Conservation (phyloP, 30 jellyfish, hydroid and myxozoan genomes). For the Clytia hemisphaerica region DNA sequence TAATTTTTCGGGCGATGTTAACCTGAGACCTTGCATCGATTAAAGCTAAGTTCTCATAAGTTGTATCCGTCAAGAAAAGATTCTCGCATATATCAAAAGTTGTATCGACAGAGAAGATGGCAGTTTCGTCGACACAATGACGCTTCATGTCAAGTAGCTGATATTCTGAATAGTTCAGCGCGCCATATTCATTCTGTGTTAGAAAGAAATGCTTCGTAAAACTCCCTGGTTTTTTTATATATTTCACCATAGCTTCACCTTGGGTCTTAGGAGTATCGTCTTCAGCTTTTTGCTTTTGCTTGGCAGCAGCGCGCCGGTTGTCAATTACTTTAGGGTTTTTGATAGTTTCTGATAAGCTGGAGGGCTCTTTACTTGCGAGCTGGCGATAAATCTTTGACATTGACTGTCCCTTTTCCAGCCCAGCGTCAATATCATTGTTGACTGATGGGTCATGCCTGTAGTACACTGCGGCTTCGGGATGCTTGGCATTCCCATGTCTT, state of each 20-base stretch:
- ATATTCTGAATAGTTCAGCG: slow-evolving; percentile 1
- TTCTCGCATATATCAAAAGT: slow-evolving; percentile 14
- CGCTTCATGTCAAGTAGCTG: slow-evolving; percentile 14
- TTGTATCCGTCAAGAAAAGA: slow-evolving; percentile 15
- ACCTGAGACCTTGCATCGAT: slow-evolving; percentile 3
- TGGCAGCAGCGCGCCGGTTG: too few relatives aligned
- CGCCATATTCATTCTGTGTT: slow-evolving; percentile 1
- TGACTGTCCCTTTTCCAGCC: slow-evolving; percentile 26
- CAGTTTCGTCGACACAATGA: slow-evolving; percentile 9
- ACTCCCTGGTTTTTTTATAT: too few relatives aligned
- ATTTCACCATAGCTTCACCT: too few relatives aligned
- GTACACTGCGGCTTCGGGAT: slow-evolving; percentile 24
- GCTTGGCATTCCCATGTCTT: slow-evolving; percentile 38
- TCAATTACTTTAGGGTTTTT: slow-evolving; percentile 21
- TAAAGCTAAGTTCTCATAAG: slow-evolving; percentile 18
- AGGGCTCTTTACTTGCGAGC: slow-evolving; percentile 18
- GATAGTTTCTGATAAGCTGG: slow-evolving; percentile 12
- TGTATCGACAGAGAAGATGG: slow-evolving; percentile 25
- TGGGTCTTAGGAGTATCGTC: slow-evolving; percentile 1
- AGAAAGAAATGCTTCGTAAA: slow-evolving; percentile 15
- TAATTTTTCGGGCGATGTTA: too few relatives aligned
- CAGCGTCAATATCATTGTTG: not conserved
- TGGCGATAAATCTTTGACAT: slow-evolving; percentile 8
- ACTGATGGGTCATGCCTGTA: slow-evolving; percentile 17
- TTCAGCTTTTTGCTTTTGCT: slow-evolving; percentile 29